Evolutionary conservation across 1,140 invertebrate genomes (phyloP).

Genomic region (Hylaeus anthracinus): DNA sequence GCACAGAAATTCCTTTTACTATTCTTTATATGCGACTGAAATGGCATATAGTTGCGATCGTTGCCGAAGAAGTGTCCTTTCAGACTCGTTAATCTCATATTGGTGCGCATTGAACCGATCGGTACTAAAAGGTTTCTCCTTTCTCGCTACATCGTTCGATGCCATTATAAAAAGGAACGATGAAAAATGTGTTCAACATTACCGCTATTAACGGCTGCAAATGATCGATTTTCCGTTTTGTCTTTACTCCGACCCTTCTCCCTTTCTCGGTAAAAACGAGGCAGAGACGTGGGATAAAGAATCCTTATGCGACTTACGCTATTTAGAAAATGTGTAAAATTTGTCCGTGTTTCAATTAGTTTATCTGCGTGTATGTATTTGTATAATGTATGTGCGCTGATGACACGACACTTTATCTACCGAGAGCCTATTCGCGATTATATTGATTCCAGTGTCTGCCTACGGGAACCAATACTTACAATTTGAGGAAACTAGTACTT

Average conservation of each 20-base stretch:
- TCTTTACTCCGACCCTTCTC: not conserved
- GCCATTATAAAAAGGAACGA: not conserved
- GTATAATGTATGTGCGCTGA: not conserved
- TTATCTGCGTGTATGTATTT: not conserved
- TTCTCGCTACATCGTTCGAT: not conserved
- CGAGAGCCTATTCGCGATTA: too few relatives aligned
- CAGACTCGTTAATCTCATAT: not conserved
- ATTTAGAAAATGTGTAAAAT: slow-evolving; percentile 46
- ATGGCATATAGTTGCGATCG: not conserved
- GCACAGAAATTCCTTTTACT: not conserved
- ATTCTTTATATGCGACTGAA: not conserved
- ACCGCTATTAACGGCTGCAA: not conserved
- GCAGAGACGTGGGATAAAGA: slow-evolving; percentile 3
- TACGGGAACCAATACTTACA: too few relatives aligned
- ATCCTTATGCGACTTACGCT: slow-evolving; percentile 17
- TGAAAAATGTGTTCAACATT: not conserved
- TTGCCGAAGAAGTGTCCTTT: not conserved
- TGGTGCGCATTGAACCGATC: not conserved
- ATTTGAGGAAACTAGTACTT: too few relatives aligned
- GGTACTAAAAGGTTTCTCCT: not conserved
- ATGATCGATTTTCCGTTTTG: too few relatives aligned
- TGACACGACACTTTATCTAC: not conserved
- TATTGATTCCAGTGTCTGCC: too few relatives aligned
- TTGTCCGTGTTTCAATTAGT: slow-evolving; percentile 16
- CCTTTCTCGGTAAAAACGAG: not conserved